These are phyloP conservation scores for Falco berigora DNA, from an alignment of 2,797 vertebrate species.

Conservation along the genomic window DNA sequence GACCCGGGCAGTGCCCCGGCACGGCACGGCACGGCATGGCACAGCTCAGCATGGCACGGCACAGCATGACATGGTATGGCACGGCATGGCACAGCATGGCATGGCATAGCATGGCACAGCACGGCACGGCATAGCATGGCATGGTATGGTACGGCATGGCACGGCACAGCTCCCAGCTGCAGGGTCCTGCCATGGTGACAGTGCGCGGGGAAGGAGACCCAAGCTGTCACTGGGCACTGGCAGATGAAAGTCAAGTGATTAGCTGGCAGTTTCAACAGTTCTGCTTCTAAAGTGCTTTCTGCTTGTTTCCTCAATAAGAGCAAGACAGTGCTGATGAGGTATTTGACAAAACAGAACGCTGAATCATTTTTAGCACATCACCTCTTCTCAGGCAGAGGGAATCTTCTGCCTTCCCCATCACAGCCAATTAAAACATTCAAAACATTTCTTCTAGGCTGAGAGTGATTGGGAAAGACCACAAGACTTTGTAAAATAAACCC, in stretches of 20 bases:
- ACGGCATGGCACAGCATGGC: no score
- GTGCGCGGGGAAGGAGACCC: not conserved
- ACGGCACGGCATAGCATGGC: no score
- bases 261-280: not conserved
- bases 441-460: not conserved
- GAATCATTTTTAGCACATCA: not conserved
- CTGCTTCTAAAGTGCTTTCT: not conserved
- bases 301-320: not conserved
- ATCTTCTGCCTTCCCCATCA: not conserved
- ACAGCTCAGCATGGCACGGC: not conserved
- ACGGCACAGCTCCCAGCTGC: not conserved
- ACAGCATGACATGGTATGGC: no score
- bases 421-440: not conserved
- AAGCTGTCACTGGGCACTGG: not conserved
- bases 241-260: not conserved
- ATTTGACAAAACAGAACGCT: constrained; percentile 1
- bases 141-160: not conserved
- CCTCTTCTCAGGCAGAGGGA: not conserved
- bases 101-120: no score
- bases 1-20: not conserved
- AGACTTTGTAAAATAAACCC: not conserved
- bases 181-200: not conserved
- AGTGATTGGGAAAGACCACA: not conserved
- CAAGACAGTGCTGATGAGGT: not conserved
- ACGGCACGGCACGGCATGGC: not conserved